phyloP scores from a whole-genome alignment of 2,888 invertebrate species.

The Mythimna pallens region DNA sequence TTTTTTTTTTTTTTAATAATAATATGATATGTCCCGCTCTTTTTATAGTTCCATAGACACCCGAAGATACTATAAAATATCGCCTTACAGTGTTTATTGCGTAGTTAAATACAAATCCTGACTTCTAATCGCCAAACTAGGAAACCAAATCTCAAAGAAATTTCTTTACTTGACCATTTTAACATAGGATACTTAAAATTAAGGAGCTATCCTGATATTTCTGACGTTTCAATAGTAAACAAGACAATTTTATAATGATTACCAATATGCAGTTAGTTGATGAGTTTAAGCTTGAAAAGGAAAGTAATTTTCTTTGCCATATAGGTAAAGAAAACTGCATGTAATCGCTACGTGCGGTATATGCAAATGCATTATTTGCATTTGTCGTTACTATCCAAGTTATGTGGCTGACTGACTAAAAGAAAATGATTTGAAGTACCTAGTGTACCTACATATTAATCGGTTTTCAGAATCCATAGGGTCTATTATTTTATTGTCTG shows the following conservation, averaged over 20 bases:
- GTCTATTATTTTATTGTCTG: too few relatives aligned
- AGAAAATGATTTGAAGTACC: background rate
- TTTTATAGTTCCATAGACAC: slow-evolving; percentile 38
- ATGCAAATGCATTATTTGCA: slow-evolving; percentile 6
- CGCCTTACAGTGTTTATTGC: slow-evolving; percentile 38
- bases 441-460: background rate
- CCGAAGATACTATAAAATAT: slow-evolving; percentile 44
- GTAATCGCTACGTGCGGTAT: background rate
- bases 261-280: slow-evolving; percentile 17
- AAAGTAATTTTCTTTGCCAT: slow-evolving; percentile 17
- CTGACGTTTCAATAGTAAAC: background rate
- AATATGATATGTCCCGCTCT: slow-evolving; percentile 30
- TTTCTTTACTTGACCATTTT: background rate
- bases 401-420: background rate
- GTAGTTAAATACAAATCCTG: slow-evolving; percentile 18
- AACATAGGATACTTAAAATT: slow-evolving; percentile 3
- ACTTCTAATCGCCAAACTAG: slow-evolving; percentile 8
- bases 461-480: background rate
- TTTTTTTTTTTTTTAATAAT: slow-evolving; percentile 9
- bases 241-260: slow-evolving; percentile 7
- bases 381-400: background rate
- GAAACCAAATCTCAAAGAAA: background rate
- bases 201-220: background rate
- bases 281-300: slow-evolving; percentile 17
- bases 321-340: slow-evolving; percentile 1